phyloP scores from a whole-genome alignment of 1,140 invertebrate genomes.

The Sycobia sp. region DNA sequence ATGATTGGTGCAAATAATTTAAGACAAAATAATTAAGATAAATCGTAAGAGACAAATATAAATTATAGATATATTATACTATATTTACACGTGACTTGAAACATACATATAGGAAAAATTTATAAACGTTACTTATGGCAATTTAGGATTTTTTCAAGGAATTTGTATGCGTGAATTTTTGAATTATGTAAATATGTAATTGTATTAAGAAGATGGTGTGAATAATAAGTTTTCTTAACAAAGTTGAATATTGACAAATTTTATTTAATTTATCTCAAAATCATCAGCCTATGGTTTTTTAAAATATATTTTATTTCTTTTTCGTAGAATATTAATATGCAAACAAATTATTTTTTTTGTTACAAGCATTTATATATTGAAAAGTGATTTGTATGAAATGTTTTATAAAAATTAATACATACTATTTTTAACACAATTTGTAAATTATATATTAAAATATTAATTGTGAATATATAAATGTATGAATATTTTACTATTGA shows the following conservation, averaged over 20 bases:
- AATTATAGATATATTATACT: conserved; percentile 27
- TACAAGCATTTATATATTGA: no score
- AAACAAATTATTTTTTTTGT: no score
- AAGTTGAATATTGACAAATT: neutral
- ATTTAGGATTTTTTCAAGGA: conserved; percentile 27
- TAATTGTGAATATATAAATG: no score
- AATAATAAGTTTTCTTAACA: conserved; percentile 30
- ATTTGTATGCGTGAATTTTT: conserved; percentile 21
- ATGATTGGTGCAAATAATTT: conserved; percentile 19
- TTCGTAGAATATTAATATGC: no score
- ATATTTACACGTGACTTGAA: conserved; percentile 32
- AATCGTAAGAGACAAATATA: conserved; percentile 14
- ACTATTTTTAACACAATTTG: no score
- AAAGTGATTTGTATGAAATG: no score
- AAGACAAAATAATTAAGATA: conserved; percentile 29
- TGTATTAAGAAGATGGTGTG: conserved; percentile 23
- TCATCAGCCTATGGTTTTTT: no score
- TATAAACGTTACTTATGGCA: conserved; percentile 30
- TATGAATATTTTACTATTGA: no score
- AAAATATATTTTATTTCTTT: no score
- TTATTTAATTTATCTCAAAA: neutral
- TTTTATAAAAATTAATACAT: no score
- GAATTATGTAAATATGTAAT: conserved; percentile 35
- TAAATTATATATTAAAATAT: no score
- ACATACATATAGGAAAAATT: conserved; percentile 17